Evolutionary conservation across 2,113 vertebrate genomes (phyloP), one percentile per base, ranked within the genome.

Genomic region (Chelonoidis abingdonii): DNA sequence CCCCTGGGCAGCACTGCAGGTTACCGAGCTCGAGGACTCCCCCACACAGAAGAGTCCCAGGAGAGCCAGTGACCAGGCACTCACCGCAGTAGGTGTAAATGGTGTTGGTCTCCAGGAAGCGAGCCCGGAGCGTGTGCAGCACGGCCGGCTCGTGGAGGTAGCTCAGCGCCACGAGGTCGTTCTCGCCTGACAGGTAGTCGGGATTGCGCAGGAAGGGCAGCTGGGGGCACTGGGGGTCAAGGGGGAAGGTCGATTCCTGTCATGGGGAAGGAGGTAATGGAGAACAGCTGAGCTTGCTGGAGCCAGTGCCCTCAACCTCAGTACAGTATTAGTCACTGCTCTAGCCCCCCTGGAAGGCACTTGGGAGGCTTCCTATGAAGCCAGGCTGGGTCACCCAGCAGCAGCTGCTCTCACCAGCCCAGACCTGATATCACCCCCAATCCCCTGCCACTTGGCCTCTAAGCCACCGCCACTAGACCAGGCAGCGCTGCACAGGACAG

Each of bases 51-150:
- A 9, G 65, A 69, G 16, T 19, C 65, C 17, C n/a, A 2, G 41
- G 41, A 25, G 10, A 16, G 2, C 10, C 8, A 29, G 57, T 4
- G 56, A 12, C 24, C 52, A 31, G 78, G 12, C 35, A 49, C 96
- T 98, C 97, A 99, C 98, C 98, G 0, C 98, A 99, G 97, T 98
- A 98, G 1, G 98, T 99, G 96, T 98, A 98, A 95, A 98, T 98
- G 96, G 98, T 96, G n/a, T 90, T 98, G 96, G 98, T 98, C 95
- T 99, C 98, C 88, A 99, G 94, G 86, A 99, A 99, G 44, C 98
- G 97, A 75, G 97, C 95, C 1, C 97, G 95, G 27, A 99, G 98
- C 50, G 98, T 99, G 93, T 99, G 98, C 93, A 99, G 96, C 83
- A 99, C 98, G 0, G 98, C 99, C 0, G 98, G 97, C 92, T 99